Conservation (phyloP, 2,797 vertebrate genomes). For the Emydoidea blandingii region DNA sequence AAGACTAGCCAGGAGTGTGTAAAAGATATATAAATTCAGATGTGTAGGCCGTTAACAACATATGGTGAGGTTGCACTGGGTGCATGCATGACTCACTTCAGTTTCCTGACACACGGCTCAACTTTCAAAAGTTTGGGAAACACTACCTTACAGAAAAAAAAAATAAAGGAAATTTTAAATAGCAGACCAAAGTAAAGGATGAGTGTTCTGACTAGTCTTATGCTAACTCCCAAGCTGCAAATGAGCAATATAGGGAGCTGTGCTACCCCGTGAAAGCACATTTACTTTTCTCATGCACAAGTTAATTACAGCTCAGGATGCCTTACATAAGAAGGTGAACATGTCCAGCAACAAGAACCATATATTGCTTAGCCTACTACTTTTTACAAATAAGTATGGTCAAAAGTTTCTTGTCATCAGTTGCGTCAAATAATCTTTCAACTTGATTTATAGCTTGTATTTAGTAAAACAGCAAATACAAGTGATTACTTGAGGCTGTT, state of each 20-base stretch:
- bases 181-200: background rate
- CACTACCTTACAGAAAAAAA: background rate
- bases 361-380: background rate
- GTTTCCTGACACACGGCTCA: background rate
- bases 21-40: background rate
- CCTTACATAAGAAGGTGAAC: background rate
- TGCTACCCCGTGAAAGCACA: background rate
- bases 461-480: background rate
- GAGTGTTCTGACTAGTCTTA: background rate
- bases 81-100: background rate
- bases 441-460: background rate
- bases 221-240: background rate
- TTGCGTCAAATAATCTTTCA: background rate
- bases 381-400: background rate
- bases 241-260: background rate
- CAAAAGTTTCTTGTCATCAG: accelerated
- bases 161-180: background rate
- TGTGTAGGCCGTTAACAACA: background rate
- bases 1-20: background rate
- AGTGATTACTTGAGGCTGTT: background rate
- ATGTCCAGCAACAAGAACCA: background rate
- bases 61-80: background rate
- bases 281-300: background rate
- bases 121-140: background rate
- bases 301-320: background rate